Conservation (phyloP, 2,888 invertebrate species). For the Aricia artaxerxes region DNA sequence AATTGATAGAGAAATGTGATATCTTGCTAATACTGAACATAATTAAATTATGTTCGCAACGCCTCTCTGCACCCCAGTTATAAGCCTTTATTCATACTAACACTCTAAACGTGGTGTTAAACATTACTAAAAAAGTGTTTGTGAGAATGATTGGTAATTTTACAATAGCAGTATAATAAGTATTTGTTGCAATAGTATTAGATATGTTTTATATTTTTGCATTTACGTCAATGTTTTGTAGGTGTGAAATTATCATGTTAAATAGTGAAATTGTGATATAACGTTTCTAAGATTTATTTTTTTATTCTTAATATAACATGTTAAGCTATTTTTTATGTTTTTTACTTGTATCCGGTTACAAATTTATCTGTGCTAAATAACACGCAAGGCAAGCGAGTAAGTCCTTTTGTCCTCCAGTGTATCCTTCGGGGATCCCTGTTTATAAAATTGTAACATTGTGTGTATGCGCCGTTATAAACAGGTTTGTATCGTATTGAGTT, state of each 20-base stretch:
- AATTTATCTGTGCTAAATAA: neutral
- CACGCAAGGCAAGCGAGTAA: neutral
- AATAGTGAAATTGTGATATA: slow-evolving; percentile 26
- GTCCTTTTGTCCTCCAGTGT: neutral
- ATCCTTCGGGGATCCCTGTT: neutral
- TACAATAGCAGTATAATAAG: slow-evolving; percentile 13
- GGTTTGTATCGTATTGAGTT: neutral
- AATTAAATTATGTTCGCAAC: neutral
- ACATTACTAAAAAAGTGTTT: neutral
- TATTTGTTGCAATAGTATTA: slow-evolving; percentile 29
- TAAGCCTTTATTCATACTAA: neutral
- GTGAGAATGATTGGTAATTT: neutral
- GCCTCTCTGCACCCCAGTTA: slow-evolving; percentile 13
- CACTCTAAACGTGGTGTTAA: neutral
- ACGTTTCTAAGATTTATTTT: slow-evolving; percentile 27
- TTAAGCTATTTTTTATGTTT: neutral
- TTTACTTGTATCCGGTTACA: neutral
- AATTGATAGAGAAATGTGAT: slow-evolving; percentile 39
- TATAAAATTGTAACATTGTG: neutral
- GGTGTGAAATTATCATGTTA: slow-evolving; percentile 25
- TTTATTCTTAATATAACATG: slow-evolving; percentile 28
- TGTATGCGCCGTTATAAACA: neutral
- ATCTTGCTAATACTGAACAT: slow-evolving; percentile 20
- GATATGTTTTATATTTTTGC: slow-evolving; percentile 25
- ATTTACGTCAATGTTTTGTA: slow-evolving; percentile 27